Conservation (phyloP, 1,140 invertebrate species). For the Drosophila simulans region DNA sequence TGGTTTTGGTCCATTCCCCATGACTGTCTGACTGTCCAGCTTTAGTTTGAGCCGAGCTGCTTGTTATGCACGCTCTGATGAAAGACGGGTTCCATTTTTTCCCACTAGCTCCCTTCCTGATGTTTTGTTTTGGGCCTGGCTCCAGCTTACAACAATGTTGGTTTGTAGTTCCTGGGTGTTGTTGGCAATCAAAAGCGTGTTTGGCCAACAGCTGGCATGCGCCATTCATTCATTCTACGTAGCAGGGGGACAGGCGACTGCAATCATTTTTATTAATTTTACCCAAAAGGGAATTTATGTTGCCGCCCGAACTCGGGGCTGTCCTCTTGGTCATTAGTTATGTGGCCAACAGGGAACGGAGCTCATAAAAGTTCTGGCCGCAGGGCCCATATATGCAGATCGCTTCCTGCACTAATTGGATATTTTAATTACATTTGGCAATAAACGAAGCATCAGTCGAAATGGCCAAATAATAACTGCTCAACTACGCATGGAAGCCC, state of each 20-base stretch:
- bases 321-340: conserved; percentile 69
- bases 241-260: conserved; percentile 45
- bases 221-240: conserved; percentile 76
- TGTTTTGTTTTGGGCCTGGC: conserved; percentile 21
- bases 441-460: conserved; percentile 48
- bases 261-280: conserved; percentile 84
- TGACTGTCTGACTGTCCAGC: conserved; percentile 27
- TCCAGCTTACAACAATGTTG: conserved; percentile 45
- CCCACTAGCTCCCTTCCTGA: conserved; percentile 6
- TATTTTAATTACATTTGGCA: conserved; percentile 74
- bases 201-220: conserved; percentile 81
- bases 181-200: conserved; percentile 79
- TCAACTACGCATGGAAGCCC: conserved; percentile 42
- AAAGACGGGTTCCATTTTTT: conserved; percentile 58
- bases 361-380: conserved; percentile 54
- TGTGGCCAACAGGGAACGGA: conserved; percentile 48
- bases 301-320: conserved; percentile 29
- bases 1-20: conserved; percentile 22
- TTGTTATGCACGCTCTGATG: conserved; percentile 80
- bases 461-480: conserved; percentile 72
- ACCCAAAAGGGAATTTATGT: conserved; percentile 79
- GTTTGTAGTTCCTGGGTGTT: conserved; percentile 36
- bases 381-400: conserved; percentile 39
- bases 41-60: conserved; percentile 55
- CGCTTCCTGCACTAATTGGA: conserved; percentile 63